These are phyloP conservation scores for Trachymyrmex septentrionalis DNA, from an alignment of 1,140 invertebrate species.

Conservation along the genomic window DNA sequence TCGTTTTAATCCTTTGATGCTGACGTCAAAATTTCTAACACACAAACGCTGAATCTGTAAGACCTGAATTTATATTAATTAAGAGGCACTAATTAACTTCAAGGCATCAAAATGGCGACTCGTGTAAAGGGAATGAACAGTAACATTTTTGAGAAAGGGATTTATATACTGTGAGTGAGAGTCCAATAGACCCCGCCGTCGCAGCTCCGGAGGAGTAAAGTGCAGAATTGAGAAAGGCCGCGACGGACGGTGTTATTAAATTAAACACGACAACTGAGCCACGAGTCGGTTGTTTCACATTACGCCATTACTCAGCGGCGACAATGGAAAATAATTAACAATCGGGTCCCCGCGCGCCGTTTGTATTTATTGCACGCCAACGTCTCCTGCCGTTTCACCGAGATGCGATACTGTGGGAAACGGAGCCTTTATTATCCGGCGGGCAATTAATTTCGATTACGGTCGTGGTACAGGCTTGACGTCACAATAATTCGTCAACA, in stretches of 20 bases:
- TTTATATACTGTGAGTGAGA: too few species aligned
- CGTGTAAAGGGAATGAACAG: too few species aligned
- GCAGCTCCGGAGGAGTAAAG: neutral
- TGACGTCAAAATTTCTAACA: too few species aligned
- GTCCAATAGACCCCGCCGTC: too few species aligned
- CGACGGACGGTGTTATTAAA: neutral
- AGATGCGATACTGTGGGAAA: slow-evolving; percentile 24
- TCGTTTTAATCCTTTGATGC: neutral
- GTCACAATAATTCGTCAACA: slow-evolving; percentile 49
- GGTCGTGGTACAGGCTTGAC: neutral
- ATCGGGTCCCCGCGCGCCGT: neutral
- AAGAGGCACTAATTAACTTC: too few species aligned
- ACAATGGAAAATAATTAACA: slow-evolving; percentile 51
- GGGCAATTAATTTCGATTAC: slow-evolving; percentile 50
- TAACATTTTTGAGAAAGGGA: too few species aligned
- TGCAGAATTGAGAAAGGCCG: neutral
- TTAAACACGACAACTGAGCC: slow-evolving; percentile 9
- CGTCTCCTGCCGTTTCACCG: slow-evolving; percentile 28
- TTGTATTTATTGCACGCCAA: slow-evolving; percentile 19
- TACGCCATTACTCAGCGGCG: slow-evolving; percentile 19
- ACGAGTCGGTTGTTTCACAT: neutral
- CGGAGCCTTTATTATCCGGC: slow-evolving; percentile 41
- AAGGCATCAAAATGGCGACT: too few species aligned
- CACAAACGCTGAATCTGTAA: too few species aligned
- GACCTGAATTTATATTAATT: too few species aligned